Evolutionary conservation across 2,797 vertebrate species (phyloP).

Genomic region (Ctenochaetus hawaiiensis): DNA sequence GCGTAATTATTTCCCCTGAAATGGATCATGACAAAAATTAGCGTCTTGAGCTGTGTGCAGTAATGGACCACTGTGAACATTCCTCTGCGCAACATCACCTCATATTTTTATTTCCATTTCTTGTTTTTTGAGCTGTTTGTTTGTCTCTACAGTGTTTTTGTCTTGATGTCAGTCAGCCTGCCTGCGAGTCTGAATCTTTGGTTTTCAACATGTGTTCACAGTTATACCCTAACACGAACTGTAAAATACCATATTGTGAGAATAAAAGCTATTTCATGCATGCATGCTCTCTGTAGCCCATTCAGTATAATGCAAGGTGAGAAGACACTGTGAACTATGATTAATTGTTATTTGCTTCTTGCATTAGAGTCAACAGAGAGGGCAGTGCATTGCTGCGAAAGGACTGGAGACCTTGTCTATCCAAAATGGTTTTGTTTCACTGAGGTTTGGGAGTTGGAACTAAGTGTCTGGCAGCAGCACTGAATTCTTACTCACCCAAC

Average conservation of each 20-base stretch:
- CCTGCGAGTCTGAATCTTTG: background rate
- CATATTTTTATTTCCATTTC: background rate
- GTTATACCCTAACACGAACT: slow-evolving; percentile 11
- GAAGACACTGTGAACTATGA: slow-evolving; percentile 65
- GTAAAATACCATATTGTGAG: slow-evolving; percentile 27
- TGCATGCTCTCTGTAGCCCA: slow-evolving; percentile 51
- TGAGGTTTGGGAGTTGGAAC: slow-evolving; percentile 62
- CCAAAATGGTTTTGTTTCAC: slow-evolving; percentile 65
- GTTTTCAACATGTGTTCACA: slow-evolving; percentile 26
- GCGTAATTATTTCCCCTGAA: slow-evolving; percentile 79
- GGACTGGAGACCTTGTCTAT: slow-evolving; percentile 52
- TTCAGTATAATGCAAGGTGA: slow-evolving; percentile 48
- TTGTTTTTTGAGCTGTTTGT: background rate
- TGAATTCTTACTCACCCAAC: slow-evolving; percentile 74
- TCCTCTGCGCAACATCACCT: slow-evolving; percentile 8
- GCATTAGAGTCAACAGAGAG: slow-evolving; percentile 64
- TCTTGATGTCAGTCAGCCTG: background rate
- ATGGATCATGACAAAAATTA: slow-evolving; percentile 75
- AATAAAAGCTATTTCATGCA: slow-evolving; percentile 69
- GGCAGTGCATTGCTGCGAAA: slow-evolving; percentile 51
- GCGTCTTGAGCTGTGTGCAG: slow-evolving; percentile 48
- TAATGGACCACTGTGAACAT: slow-evolving; percentile 43
- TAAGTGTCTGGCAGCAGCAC: slow-evolving; percentile 65
- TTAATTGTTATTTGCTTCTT: slow-evolving; percentile 73
- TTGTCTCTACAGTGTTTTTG: background rate